Conservation (phyloP, 2,888 invertebrate genomes). For the Miltochrista miniata region DNA sequence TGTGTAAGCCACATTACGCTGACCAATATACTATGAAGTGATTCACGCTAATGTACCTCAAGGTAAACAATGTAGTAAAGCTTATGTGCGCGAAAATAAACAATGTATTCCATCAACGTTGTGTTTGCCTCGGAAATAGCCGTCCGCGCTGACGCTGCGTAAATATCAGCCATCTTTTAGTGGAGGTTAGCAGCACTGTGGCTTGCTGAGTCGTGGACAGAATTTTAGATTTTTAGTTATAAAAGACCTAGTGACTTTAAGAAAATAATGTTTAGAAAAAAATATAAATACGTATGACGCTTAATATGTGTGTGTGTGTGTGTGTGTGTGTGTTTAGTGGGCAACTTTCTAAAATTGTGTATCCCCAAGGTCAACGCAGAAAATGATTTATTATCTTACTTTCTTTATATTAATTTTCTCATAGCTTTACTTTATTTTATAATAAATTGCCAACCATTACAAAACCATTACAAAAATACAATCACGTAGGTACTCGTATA, state of each 20-base stretch:
- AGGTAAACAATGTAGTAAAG: conserved; percentile 22
- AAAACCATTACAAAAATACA: too few species aligned
- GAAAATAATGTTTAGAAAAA: not conserved
- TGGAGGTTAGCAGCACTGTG: conserved; percentile 20
- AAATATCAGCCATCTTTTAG: conserved; percentile 31
- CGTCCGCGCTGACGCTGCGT: conserved; percentile 28
- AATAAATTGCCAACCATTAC: too few species aligned
- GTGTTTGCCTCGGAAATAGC: conserved; percentile 33
- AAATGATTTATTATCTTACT: too few species aligned
- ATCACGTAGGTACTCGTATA: too few species aligned
- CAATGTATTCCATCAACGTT: conserved; percentile 33
- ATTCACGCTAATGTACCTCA: conserved; percentile 9
- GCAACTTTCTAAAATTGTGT: too few species aligned
- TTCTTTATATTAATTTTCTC: too few species aligned
- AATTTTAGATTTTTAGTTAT: not conserved
- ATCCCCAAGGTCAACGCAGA: too few species aligned
- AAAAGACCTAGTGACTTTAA: too few species aligned
- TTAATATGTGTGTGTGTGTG: too few species aligned
- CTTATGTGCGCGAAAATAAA: conserved; percentile 22
- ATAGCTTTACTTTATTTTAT: too few species aligned
- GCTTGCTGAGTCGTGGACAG: not conserved
- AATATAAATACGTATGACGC: not conserved
- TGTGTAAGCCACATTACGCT: conserved; percentile 5
- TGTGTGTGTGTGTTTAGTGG: too few species aligned
- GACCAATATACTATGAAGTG: conserved; percentile 9